phyloP scores from a whole-genome alignment of 2,888 invertebrate genomes.

The Phragmatobia fuliginosa region DNA sequence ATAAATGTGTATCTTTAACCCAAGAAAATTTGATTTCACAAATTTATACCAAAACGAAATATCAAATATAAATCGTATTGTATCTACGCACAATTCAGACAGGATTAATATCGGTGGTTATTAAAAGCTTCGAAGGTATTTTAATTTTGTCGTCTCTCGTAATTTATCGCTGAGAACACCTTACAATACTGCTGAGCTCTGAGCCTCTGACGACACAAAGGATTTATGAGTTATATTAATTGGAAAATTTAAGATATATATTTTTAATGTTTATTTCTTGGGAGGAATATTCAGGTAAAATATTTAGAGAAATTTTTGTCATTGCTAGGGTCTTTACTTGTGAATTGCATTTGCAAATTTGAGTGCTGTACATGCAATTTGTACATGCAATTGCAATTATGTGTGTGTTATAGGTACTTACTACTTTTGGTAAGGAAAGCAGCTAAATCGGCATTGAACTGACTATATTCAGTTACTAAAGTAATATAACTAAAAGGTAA shows the following conservation, averaged over 20 bases:
- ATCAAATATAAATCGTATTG: conserved; percentile 27
- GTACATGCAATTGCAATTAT: not conserved
- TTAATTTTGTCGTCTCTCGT: conserved; percentile 39
- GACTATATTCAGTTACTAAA: too few species aligned
- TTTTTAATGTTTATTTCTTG: conserved; percentile 1
- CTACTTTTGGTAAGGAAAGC: too few species aligned
- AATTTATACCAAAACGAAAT: conserved; percentile 2
- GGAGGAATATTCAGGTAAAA: not conserved
- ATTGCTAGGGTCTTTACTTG: not conserved
- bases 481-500: too few species aligned
- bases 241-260: conserved; percentile 17
- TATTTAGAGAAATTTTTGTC: not conserved
- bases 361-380: not conserved
- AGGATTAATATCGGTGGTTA: conserved; percentile 40
- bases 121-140: conserved; percentile 31
- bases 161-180: conserved; percentile 39
- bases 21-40: not conserved
- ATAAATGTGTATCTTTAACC: not conserved
- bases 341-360: not conserved
- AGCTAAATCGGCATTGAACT: too few species aligned
- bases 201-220: conserved; percentile 18
- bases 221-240: conserved; percentile 38
- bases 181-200: conserved; percentile 29
- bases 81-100: conserved; percentile 20
- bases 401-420: too few species aligned